Conservation (phyloP, 2,797 vertebrate genomes). For the Furcifer pardalis region DNA sequence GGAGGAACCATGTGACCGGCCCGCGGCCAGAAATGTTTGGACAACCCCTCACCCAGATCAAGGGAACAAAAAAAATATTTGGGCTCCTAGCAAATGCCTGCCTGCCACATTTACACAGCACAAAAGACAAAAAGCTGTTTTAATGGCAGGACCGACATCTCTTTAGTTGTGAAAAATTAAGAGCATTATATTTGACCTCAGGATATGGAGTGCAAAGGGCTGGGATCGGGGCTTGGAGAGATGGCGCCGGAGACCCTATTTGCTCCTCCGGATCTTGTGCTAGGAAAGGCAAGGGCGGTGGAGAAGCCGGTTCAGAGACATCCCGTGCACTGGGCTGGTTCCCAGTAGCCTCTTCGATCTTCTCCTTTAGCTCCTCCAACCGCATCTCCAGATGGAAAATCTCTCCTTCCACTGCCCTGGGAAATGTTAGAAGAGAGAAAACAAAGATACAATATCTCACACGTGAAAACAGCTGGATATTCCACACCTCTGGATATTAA, state of each 20-base stretch:
- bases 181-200: slow-evolving; percentile 57
- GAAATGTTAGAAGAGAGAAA: neutral
- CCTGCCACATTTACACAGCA: too few relatives aligned
- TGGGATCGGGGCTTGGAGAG: neutral
- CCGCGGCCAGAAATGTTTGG: too few relatives aligned
- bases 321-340: neutral
- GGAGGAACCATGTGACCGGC: too few relatives aligned
- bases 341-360: slow-evolving; percentile 60
- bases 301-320: neutral
- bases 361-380: slow-evolving; percentile 86
- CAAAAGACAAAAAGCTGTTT: too few relatives aligned
- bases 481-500: neutral
- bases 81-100: too few relatives aligned
- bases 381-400: slow-evolving; percentile 84
- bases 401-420: slow-evolving; percentile 85
- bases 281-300: slow-evolving; percentile 12
- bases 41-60: too few relatives aligned
- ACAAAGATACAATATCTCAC: neutral
- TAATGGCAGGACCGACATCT: too few relatives aligned
- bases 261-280: neutral
- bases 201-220: slow-evolving; percentile 46
- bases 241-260: slow-evolving; percentile 30
- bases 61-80: too few relatives aligned
- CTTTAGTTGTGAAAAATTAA: too few relatives aligned
- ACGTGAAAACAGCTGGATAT: neutral